phyloP scores from a whole-genome alignment of 2,888 invertebrate genomes.

The Leptura quadrifasciata region DNA sequence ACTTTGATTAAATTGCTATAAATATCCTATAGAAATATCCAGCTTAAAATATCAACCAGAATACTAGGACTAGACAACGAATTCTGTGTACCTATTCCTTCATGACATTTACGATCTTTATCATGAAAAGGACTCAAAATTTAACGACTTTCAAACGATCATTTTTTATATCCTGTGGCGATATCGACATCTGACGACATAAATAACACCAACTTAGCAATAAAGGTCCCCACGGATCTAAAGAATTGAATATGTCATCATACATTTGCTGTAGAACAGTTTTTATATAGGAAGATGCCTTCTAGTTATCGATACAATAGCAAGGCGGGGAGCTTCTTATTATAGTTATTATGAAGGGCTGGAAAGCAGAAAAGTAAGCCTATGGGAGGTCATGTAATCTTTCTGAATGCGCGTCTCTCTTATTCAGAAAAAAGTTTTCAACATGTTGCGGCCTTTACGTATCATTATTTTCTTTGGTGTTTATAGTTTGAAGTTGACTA shows the following conservation, averaged over 20 bases:
- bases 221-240: conserved; percentile 17
- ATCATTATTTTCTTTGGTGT: not conserved
- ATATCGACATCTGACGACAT: conserved; percentile 37
- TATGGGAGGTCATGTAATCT: conserved; percentile 34
- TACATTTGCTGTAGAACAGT: conserved; percentile 42
- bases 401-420: conserved; percentile 20
- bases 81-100: not conserved
- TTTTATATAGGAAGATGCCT: conserved; percentile 48
- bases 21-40: not conserved
- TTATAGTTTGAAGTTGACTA: not conserved
- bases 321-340: conserved; percentile 44
- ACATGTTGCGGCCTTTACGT: not conserved
- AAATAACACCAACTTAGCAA: conserved; percentile 34
- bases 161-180: conserved; percentile 35
- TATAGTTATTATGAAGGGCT: conserved; percentile 33
- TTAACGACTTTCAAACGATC: conserved; percentile 33
- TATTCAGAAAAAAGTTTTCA: conserved; percentile 8
- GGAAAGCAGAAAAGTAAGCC: conserved; percentile 24
- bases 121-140: not conserved
- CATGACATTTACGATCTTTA: conserved; percentile 25
- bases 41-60: not conserved
- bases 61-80: not conserved
- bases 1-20: not conserved
- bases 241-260: conserved; percentile 45
- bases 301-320: conserved; percentile 47